Conservation (phyloP, 2,113 vertebrate genomes). For the Poeciliopsis turrubarensis region DNA sequence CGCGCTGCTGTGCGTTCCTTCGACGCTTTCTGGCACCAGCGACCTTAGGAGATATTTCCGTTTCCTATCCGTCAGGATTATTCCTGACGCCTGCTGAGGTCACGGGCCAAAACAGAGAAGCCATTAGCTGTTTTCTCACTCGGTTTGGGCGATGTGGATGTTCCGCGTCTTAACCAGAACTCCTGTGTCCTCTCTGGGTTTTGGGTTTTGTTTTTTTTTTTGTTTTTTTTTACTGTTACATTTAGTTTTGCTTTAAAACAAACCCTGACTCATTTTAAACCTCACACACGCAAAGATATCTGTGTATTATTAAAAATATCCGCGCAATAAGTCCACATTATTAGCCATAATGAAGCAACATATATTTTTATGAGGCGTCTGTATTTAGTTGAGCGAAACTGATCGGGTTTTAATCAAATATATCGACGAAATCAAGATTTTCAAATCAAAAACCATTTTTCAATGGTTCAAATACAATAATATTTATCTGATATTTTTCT, state of each 20-base stretch:
- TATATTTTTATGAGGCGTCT: too few relatives aligned
- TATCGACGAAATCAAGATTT: too few relatives aligned
- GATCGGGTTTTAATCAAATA: too few relatives aligned
- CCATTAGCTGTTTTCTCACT: conserved; percentile 43
- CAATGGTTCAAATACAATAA: too few relatives aligned
- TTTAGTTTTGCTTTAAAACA: neutral
- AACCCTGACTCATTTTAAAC: neutral
- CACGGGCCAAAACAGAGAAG: conserved; percentile 49
- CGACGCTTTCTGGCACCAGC: conserved; percentile 48
- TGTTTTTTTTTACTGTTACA: neutral
- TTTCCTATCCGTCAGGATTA: conserved; percentile 64
- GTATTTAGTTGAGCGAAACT: too few relatives aligned
- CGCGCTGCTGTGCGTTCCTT: conserved; percentile 31
- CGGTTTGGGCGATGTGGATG: conserved; percentile 5
- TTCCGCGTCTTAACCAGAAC: conserved; percentile 10
- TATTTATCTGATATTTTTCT: too few relatives aligned
- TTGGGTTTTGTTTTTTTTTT: too few relatives aligned
- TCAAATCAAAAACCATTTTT: too few relatives aligned
- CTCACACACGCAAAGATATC: neutral
- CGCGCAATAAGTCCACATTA: neutral
- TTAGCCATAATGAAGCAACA: too few relatives aligned
- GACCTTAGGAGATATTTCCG: conserved; percentile 44
- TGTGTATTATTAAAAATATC: neutral
- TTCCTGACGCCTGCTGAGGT: conserved; percentile 53
- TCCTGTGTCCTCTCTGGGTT: neutral